Evolutionary conservation across 2,113 vertebrate species (phyloP).

Genomic region (Lethenteron reissneri): DNA sequence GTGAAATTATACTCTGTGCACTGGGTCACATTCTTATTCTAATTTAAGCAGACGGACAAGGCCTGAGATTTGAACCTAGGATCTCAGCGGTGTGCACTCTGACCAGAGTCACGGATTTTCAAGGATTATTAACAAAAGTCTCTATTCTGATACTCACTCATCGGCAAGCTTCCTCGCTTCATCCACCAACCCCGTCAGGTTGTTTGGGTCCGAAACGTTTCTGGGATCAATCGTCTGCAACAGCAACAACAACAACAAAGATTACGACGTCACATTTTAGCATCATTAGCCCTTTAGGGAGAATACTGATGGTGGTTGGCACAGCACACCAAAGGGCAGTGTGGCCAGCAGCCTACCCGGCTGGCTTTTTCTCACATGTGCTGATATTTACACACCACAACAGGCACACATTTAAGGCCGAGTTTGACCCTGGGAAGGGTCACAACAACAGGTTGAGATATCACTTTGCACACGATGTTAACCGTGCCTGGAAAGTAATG

Average conservation of each 20-base stretch:
- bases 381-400: background rate
- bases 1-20: too few species aligned
- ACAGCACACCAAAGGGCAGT: background rate
- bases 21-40: background rate
- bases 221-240: conserved; percentile 2
- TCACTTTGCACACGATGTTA: too few species aligned
- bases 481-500: too few species aligned
- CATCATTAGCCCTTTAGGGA: background rate
- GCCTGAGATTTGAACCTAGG: background rate
- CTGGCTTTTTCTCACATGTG: background rate
- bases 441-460: too few species aligned
- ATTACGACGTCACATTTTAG: background rate
- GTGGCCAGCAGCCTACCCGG: background rate
- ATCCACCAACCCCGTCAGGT: conserved; percentile 84
- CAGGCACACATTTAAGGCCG: too few species aligned
- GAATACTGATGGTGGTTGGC: background rate
- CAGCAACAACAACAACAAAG: background rate
- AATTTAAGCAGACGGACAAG: background rate
- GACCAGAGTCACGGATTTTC: background rate
- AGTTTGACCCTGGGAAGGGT: too few species aligned
- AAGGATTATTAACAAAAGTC: background rate
- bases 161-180: conserved; percentile 67
- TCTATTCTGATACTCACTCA: conserved; percentile 28
- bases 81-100: background rate
- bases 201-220: conserved; percentile 45